These are phyloP conservation scores for Bothrops jararaca DNA, from an alignment of 2,113 vertebrate species.

Conservation along the genomic window DNA sequence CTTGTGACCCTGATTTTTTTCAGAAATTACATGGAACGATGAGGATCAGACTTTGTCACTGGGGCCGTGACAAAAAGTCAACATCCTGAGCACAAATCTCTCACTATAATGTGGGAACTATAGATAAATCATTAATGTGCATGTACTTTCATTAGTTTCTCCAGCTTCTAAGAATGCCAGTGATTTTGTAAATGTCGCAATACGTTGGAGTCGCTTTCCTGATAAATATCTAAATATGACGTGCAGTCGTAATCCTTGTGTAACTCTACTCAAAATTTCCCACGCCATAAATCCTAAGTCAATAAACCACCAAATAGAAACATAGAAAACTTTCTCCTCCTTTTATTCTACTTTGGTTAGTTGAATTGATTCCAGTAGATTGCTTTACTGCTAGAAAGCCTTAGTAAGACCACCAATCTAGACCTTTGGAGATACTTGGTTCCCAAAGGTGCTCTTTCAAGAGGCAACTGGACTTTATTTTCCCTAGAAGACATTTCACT, in stretches of 20 bases:
- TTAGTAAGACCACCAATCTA: conserved; percentile 46
- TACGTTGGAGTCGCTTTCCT: neutral
- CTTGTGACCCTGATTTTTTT: neutral
- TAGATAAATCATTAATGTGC: conserved; percentile 15
- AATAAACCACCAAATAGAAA: conserved; percentile 24
- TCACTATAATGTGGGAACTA: conserved; percentile 7
- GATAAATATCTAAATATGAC: neutral
- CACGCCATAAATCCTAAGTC: neutral
- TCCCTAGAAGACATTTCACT: neutral
- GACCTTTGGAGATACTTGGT: conserved; percentile 50
- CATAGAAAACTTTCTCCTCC: conserved; percentile 23
- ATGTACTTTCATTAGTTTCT: neutral
- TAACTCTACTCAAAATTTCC: neutral
- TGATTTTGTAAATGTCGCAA: conserved; percentile 8
- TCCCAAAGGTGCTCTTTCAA: neutral
- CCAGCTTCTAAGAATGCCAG: conserved; percentile 6
- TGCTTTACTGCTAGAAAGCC: conserved; percentile 42
- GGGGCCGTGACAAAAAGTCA: conserved; percentile 26
- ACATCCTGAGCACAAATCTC: neutral
- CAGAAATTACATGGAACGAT: conserved; percentile 2
- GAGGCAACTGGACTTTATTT: neutral
- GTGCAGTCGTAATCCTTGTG: neutral
- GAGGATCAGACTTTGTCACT: conserved; percentile 7
- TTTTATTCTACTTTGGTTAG: conserved; percentile 49
- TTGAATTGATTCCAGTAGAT: conserved; percentile 65